Evolutionary conservation across 2,113 vertebrate species (phyloP).

Genomic region (Calyptomena viridis): DNA sequence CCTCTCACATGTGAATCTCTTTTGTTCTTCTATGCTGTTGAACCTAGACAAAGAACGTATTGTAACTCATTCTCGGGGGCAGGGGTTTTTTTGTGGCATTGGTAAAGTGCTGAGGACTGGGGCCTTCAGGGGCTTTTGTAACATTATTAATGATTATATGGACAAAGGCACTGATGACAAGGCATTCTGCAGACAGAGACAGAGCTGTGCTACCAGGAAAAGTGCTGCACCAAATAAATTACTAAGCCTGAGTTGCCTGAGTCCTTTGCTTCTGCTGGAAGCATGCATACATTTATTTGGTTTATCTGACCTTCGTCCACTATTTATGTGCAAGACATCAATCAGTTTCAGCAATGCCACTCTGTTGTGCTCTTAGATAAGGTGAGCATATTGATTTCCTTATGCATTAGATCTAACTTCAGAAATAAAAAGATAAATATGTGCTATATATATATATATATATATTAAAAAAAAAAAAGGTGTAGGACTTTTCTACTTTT

Average conservation of each 20-base stretch:
- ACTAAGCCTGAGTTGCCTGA: neutral
- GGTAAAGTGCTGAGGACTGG: neutral
- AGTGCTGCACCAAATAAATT: neutral
- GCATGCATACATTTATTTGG: neutral
- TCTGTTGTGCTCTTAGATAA: neutral
- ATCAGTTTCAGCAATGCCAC: neutral
- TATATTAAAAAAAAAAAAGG: no score
- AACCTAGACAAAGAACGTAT: neutral
- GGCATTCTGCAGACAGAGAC: neutral
- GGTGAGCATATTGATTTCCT: neutral
- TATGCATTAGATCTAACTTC: neutral
- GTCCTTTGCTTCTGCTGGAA: neutral
- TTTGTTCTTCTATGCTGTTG: neutral
- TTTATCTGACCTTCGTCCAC: neutral
- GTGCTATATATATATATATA: neutral
- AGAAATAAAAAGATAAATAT: neutral
- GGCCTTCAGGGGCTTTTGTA: neutral
- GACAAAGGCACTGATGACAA: neutral
- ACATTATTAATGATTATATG: neutral
- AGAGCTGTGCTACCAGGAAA: neutral
- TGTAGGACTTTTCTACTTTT: neutral
- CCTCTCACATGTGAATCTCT: neutral
- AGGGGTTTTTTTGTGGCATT: neutral
- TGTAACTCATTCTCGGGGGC: neutral
- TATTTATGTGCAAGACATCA: neutral